Conservation (phyloP, 2,113 vertebrate species). For the Nerophis ophidion region DNA sequence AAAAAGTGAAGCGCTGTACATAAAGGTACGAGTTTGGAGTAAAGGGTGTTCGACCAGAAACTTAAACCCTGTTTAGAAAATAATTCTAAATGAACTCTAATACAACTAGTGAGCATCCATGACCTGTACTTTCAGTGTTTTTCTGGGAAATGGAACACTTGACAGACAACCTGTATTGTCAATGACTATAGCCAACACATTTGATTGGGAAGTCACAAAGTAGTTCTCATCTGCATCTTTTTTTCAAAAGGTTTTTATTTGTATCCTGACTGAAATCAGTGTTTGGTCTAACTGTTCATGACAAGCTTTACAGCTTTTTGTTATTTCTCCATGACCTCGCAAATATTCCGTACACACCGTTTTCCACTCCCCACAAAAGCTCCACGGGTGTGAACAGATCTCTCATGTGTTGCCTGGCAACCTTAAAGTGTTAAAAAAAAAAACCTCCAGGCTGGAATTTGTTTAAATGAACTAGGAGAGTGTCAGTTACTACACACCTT, state of each 20-base stretch:
- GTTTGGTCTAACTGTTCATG: slow-evolving; percentile 28
- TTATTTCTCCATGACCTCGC: slow-evolving; percentile 29
- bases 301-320: slow-evolving; percentile 7
- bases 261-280: slow-evolving; percentile 18
- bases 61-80: too few relatives aligned
- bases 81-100: too few relatives aligned
- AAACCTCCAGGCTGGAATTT: slow-evolving; percentile 38
- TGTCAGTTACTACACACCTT: slow-evolving; percentile 38
- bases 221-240: too few relatives aligned
- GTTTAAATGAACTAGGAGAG: slow-evolving; percentile 40
- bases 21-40: too few relatives aligned
- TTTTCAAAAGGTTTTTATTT: slow-evolving; percentile 18
- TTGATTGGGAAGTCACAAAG: too few relatives aligned
- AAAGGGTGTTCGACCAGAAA: too few relatives aligned
- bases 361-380: slow-evolving; percentile 3
- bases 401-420: slow-evolving; percentile 51
- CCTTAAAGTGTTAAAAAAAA: slow-evolving; percentile 42
- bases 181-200: too few relatives aligned
- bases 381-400: slow-evolving; percentile 12
- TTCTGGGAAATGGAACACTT: too few relatives aligned
- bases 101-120: too few relatives aligned
- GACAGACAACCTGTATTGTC: too few relatives aligned
- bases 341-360: slow-evolving; percentile 27
- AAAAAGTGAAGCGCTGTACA: too few relatives aligned
- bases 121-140: too few relatives aligned